Evolutionary conservation across 2,888 invertebrate genomes (phyloP).

Genomic region (Hoplodrina ambigua): DNA sequence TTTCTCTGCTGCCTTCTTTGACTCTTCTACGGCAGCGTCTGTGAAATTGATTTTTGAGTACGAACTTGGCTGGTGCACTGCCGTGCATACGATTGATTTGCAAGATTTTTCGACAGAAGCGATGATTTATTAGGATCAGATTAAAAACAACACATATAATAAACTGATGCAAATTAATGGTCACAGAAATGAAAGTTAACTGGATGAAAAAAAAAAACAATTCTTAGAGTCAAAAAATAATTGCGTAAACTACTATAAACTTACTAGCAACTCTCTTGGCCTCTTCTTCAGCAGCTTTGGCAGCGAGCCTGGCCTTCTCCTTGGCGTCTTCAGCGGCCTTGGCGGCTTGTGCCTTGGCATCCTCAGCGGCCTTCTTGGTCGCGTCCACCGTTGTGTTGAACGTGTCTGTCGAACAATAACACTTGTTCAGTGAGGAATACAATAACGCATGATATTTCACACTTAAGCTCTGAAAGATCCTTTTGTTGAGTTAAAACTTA

Average conservation of each 20-base stretch:
- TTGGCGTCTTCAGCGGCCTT: conserved; percentile 85
- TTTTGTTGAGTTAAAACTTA: conserved; percentile 32
- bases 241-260: conserved; percentile 49
- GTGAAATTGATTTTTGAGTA: conserved; percentile 12
- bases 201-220: too few relatives aligned
- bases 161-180: too few relatives aligned
- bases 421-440: conserved; percentile 15
- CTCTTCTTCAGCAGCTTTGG: conserved; percentile 82
- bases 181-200: too few relatives aligned
- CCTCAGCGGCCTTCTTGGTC: conserved; percentile 85
- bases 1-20: conserved; percentile 88
- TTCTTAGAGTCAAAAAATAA: background rate
- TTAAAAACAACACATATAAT: too few relatives aligned
- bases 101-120: too few relatives aligned
- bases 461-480: conserved; percentile 25
- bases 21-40: conserved; percentile 86
- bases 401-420: conserved; percentile 75
- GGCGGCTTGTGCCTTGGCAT: conserved; percentile 77
- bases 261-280: conserved; percentile 85
- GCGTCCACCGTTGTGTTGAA: conserved; percentile 83
- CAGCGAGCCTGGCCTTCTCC: conserved; percentile 82
- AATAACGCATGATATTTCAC: conserved; percentile 14
- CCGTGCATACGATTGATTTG: background rate
- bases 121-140: too few relatives aligned
- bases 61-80: background rate